Percentiles rank a stretch among this genome's conserved stretches.
phyloP scores from a whole-genome alignment of 2,797 vertebrate genomes.

The Pipistrellus pygmaeus region DNA sequence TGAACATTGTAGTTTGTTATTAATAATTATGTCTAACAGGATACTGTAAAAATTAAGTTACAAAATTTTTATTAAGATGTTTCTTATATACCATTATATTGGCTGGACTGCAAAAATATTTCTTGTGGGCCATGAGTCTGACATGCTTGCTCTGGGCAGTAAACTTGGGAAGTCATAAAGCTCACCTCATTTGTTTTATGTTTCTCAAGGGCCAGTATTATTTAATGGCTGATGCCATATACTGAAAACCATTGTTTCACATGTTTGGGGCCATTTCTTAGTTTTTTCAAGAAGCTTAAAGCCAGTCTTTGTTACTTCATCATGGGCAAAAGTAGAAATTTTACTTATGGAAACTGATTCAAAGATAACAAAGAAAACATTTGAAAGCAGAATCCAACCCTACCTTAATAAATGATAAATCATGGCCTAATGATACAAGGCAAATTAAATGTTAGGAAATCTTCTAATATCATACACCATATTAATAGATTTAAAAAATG shows the following conservation, averaged over 20 bases:
- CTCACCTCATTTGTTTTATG: not conserved
- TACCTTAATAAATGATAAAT: not conserved
- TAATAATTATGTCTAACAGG: no score
- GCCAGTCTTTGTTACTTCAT: not conserved
- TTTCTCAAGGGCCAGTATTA: not conserved
- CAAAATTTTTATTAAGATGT: no score
- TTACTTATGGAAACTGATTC: not conserved
- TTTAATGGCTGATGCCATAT: not conserved
- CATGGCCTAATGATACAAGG: not conserved
- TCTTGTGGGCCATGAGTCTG: no score
- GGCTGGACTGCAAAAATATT: no score
- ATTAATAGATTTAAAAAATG: constrained; percentile 5
- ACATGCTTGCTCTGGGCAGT: not conserved
- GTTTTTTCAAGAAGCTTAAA: not conserved
- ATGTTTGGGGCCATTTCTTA: not conserved
- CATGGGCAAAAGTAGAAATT: not conserved
- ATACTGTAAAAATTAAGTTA: no score
- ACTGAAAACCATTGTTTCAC: not conserved
- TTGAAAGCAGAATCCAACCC: not conserved
- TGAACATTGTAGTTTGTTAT: no score
- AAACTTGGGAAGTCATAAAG: not conserved
- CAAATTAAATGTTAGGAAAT: not conserved
- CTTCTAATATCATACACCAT: not conserved
- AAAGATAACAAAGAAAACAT: not conserved
- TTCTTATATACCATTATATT: no score